A percentile compares a stretch with the other conserved stretches of the same genome.
Conservation (phyloP, 2,888 invertebrate genomes). For the Trichopria drosophilae region DNA sequence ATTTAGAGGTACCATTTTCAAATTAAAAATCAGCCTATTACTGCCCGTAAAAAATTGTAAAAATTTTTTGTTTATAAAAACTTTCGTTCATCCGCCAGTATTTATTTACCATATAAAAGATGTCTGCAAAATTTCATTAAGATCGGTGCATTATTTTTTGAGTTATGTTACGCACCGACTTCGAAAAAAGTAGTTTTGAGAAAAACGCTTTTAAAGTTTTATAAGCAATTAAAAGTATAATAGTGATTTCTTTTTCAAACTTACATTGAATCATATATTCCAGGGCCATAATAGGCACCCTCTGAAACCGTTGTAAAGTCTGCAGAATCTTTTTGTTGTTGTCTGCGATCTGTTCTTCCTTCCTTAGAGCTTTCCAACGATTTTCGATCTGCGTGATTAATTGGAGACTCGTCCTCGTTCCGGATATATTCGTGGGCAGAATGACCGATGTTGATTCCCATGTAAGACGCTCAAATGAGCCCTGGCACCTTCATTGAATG, state of each 20-base stretch:
- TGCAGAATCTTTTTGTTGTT: constrained; percentile 34
- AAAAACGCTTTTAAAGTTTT: constrained; percentile 25
- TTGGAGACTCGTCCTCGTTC: constrained; percentile 16
- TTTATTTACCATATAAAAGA: too few relatives aligned
- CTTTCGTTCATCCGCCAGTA: too few relatives aligned
- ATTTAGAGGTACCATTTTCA: constrained; percentile 20
- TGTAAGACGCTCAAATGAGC: constrained; percentile 26
- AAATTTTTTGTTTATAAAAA: too few relatives aligned
- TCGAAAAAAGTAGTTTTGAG: constrained; percentile 21
- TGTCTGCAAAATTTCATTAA: constrained; percentile 27
- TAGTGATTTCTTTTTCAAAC: constrained; percentile 9
- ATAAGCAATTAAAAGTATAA: not conserved
- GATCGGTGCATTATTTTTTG: constrained; percentile 26
- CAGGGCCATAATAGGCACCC: constrained; percentile 35
- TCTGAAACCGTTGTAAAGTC: constrained; percentile 29
- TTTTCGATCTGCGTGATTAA: constrained; percentile 22
- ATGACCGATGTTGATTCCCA: constrained; percentile 15
- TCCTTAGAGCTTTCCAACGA: constrained; percentile 18
- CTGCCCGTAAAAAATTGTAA: constrained; percentile 11
- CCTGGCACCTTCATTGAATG: constrained; percentile 30
- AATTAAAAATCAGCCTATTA: constrained; percentile 15
- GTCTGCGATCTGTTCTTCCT: constrained; percentile 28
- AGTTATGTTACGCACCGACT: constrained; percentile 15
- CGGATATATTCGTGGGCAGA: constrained; percentile 20
- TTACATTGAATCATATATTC: constrained; percentile 21